These are phyloP conservation scores for Drosophila helvetica DNA, from an alignment of 2,888 invertebrate species.

Conservation along the genomic window DNA sequence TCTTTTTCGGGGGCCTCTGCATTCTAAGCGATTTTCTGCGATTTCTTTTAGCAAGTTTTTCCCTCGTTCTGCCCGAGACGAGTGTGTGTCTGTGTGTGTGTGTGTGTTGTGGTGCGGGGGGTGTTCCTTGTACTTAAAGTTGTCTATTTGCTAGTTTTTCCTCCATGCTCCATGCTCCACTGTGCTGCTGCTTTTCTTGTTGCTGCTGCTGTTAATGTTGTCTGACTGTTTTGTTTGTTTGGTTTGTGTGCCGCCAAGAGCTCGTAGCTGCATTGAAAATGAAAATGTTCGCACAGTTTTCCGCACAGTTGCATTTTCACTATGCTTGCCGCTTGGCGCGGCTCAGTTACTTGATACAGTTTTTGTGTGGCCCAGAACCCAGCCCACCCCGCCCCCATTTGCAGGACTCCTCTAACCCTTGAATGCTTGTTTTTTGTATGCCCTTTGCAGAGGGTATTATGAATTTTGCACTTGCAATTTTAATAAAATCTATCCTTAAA, in stretches of 20 bases:
- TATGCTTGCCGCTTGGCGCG: conserved; percentile 72
- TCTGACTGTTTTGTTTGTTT: conserved; percentile 15
- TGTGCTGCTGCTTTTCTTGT: neutral
- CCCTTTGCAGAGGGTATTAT: neutral
- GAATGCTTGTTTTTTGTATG: neutral
- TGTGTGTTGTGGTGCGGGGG: conserved; percentile 28
- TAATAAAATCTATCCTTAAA: too few relatives aligned
- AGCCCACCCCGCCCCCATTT: neutral
- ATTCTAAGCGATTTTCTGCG: conserved; percentile 75
- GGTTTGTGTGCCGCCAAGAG: conserved; percentile 61
- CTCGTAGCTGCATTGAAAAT: conserved; percentile 72
- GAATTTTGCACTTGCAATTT: too few relatives aligned
- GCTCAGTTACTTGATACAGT: conserved; percentile 80
- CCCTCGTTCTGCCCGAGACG: neutral
- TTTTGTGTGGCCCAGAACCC: conserved; percentile 28
- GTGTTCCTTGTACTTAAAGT: conserved; percentile 68
- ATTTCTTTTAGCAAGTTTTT: conserved; percentile 66
- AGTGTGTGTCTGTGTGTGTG: conserved; percentile 18
- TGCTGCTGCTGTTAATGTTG: conserved; percentile 36
- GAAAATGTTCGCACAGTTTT: conserved; percentile 80
- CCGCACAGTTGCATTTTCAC: conserved; percentile 80
- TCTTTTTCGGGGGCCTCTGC: conserved; percentile 26
- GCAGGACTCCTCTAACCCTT: conserved; percentile 6
- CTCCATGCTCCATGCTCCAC: neutral
- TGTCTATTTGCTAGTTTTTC: conserved; percentile 75